phyloP scores from a whole-genome alignment of 1,140 invertebrate species.

The Melanaphis sacchari region DNA sequence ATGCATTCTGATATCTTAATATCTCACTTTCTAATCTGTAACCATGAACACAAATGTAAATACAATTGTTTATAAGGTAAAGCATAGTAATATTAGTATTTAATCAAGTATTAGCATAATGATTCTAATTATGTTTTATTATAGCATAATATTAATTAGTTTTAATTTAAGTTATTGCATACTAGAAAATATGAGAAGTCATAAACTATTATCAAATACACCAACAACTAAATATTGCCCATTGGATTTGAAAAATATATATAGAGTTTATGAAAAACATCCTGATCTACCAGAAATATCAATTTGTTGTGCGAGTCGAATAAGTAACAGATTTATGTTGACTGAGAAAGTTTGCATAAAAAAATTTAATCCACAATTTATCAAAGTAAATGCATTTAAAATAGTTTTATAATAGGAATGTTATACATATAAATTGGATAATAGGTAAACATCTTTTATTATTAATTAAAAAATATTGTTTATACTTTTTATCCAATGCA shows the following conservation, averaged over 20 bases:
- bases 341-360: constrained; percentile 18
- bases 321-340: neutral
- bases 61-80: neutral
- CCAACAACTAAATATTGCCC: constrained; percentile 41
- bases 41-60: neutral
- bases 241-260: neutral
- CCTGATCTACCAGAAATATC: neutral
- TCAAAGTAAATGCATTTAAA: neutral
- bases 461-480: neutral
- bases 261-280: constrained; percentile 41
- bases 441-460: too few species aligned
- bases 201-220: constrained; percentile 40
- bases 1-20: constrained; percentile 40
- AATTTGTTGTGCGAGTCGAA: constrained; percentile 35
- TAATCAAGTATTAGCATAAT: neutral
- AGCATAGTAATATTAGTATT: neutral
- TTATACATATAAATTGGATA: neutral
- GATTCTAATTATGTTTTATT: neutral
- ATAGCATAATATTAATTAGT: neutral
- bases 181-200: neutral
- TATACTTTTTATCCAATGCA: too few species aligned
- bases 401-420: neutral
- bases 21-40: constrained; percentile 41
- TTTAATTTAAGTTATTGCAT: neutral
- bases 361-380: constrained; percentile 19